These are phyloP conservation scores for Protobothrops mucrosquamatus DNA, from an alignment of 2,113 vertebrate genomes.

Conservation along the genomic window DNA sequence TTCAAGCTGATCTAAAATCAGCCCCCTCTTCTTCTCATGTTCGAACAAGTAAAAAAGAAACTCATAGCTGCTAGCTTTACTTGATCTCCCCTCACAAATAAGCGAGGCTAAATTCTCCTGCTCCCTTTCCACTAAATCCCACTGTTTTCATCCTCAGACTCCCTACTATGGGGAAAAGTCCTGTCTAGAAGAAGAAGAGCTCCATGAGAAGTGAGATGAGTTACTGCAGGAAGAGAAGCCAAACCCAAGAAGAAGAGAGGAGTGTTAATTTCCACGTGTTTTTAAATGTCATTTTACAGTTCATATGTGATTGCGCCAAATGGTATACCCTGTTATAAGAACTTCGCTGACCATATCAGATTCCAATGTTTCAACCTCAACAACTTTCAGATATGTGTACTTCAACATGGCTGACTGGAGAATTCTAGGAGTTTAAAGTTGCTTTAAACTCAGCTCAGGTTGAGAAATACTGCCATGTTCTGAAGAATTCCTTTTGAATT, in stretches of 20 bases:
- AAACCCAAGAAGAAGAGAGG: not conserved
- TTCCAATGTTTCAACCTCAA: not conserved
- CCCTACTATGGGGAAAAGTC: not conserved
- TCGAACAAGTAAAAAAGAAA: not conserved
- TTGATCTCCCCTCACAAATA: not conserved
- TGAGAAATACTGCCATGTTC: not conserved
- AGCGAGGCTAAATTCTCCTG: not conserved
- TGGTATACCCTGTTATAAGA: not conserved
- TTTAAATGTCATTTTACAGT: not conserved
- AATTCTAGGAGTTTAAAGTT: not conserved
- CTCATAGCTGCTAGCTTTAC: not conserved
- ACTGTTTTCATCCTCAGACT: not conserved
- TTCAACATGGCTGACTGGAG: not conserved
- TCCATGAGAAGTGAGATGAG: not conserved
- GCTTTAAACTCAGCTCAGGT: not conserved
- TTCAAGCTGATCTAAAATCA: not conserved
- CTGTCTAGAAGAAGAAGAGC: not conserved
- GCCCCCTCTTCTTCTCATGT: not conserved
- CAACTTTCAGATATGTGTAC: not conserved
- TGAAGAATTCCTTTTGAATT: not conserved
- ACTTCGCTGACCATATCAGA: not conserved
- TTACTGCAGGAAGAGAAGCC: not conserved
- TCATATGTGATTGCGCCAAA: not conserved
- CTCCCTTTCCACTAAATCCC: not conserved
- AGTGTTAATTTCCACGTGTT: not conserved